Base-by-base conservation (phyloP, 2,888 invertebrate genomes). In the Hirtodrosophila cameraria region DNA sequence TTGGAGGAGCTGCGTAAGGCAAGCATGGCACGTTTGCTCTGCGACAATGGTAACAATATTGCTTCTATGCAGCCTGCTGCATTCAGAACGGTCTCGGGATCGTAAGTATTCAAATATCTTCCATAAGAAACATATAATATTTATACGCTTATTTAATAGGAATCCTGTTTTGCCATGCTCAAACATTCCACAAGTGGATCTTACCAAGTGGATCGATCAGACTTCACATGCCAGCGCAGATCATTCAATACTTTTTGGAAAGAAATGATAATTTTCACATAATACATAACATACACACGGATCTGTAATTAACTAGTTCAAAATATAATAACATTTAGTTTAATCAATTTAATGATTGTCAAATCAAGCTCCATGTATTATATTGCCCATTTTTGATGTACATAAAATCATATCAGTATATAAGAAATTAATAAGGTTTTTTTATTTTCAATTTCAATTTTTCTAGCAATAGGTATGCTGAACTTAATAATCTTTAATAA, bases 11-110 rank as follows among this genome's bases (percentile, higher is more conserved):
- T 97, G 78, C 94, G 96, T 48, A 96, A 96, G 87, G 91, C 94
- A 0, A 95, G 94, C 27, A 93, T 96, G 90, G 94, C 96, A 0
- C 93, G 96, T 41, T 89, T 97, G 18, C 91, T 97, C 57, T 97
- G 97, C 87, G 96, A 97, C 88, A 96, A 97, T 89, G 94, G 94
- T 0, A 94, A 95, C 75, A 91, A 93, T 36, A 93, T 96, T 6
- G 86, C 91, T 64, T 92, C 92, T 45, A 93, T 96, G 88, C 96
- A 96, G 88, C 92, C 92, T 0, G 92, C 92, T 72, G 94, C 94
- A 0, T 96, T 96, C 87, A 92, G 93, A 83, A 90, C 92, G 63
- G 93, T 95, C 68, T 93, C 94, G 0, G 79, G 91, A 75, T 86
- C 88, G 94, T 94, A 91, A 92, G 92, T 90, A 66, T 5, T 5